phyloP scores from a whole-genome alignment of 2,888 invertebrate species.

The Trissoscelio sp. region DNA sequence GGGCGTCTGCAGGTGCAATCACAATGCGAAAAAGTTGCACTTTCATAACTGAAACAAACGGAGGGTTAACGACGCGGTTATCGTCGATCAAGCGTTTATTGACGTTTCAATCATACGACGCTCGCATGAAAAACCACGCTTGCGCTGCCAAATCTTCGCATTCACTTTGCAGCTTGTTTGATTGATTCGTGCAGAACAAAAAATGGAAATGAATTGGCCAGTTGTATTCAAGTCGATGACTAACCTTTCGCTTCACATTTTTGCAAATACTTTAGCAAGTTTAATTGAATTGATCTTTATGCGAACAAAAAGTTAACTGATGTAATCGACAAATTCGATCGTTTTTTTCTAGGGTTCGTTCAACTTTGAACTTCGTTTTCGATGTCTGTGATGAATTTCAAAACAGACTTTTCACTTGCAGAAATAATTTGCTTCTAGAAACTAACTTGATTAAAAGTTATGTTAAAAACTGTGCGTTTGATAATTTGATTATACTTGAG shows the following conservation, averaged over 20 bases:
- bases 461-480: too few relatives aligned
- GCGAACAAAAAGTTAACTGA: not conserved
- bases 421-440: too few relatives aligned
- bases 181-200: slow-evolving; percentile 17
- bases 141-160: slow-evolving; percentile 23
- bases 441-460: too few relatives aligned
- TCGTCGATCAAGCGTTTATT: slow-evolving; percentile 46
- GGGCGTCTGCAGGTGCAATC: not conserved
- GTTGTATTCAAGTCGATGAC: not conserved
- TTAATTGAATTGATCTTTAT: slow-evolving; percentile 15
- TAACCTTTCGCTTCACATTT: slow-evolving; percentile 22
- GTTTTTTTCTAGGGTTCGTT: slow-evolving; percentile 8
- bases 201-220: not conserved
- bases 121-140: slow-evolving; percentile 21
- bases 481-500: too few relatives aligned
- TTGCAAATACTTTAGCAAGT: not conserved
- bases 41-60: slow-evolving; percentile 42
- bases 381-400: too few relatives aligned
- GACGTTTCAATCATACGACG: slow-evolving; percentile 43
- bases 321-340: slow-evolving; percentile 9
- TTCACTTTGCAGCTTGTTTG: not conserved
- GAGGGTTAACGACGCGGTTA: slow-evolving; percentile 43
- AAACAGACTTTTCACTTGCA: too few relatives aligned
- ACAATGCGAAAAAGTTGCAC: slow-evolving; percentile 26
- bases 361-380: slow-evolving; percentile 23